Conservation (phyloP, 2,113 vertebrate genomes). For the Pluvialis apricaria region DNA sequence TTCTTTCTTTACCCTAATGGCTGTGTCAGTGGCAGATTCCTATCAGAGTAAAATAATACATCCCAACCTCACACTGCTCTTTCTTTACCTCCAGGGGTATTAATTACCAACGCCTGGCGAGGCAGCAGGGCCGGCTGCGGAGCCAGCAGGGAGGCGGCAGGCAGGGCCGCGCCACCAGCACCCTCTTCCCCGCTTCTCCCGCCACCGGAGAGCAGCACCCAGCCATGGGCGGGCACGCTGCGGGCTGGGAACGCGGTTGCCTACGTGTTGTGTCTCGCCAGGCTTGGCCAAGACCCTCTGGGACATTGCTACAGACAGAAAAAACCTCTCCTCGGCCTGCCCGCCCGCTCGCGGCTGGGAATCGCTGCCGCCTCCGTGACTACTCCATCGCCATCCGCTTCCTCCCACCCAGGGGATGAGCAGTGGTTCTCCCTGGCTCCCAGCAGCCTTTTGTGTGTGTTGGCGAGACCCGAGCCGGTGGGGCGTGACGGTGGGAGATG, state of each 20-base stretch:
- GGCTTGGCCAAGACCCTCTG: not conserved
- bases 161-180: not conserved
- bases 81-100: slow-evolving; percentile 24
- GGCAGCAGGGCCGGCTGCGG: not conserved
- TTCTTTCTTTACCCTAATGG: slow-evolving; percentile 47
- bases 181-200: not conserved
- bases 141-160: not conserved
- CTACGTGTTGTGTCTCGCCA: not conserved
- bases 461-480: not conserved
- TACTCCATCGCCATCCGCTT: not conserved
- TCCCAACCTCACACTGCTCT: slow-evolving; percentile 34
- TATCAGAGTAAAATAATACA: slow-evolving; percentile 40
- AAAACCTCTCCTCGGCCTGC: not conserved
- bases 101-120: not conserved
- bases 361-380: not conserved
- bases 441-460: not conserved
- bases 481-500: not conserved
- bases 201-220: not conserved
- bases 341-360: not conserved
- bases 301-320: not conserved
- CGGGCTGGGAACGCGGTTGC: not conserved
- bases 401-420: not conserved
- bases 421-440: not conserved
- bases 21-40: slow-evolving; percentile 54
- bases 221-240: not conserved